phyloP scores from a whole-genome alignment of 2,113 vertebrate genomes.

The Channa maculata region DNA sequence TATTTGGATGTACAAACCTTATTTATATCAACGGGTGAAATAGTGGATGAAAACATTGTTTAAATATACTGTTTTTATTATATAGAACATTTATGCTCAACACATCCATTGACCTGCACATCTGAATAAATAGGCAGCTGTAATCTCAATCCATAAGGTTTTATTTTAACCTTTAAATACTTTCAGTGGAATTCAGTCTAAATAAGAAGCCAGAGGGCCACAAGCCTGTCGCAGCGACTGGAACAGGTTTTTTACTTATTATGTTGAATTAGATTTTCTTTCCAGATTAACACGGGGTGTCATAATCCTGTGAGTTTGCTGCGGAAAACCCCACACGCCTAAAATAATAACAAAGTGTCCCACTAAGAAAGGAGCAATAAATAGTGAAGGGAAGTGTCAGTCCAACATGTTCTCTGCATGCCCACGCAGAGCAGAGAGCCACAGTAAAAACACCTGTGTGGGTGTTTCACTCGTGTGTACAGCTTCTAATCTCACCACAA shows the following conservation, averaged over 20 bases:
- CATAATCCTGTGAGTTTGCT: background rate
- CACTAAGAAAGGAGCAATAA: background rate
- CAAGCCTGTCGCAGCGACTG: background rate
- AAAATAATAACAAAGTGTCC: background rate
- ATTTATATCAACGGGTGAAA: too few relatives aligned
- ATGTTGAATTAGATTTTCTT: background rate
- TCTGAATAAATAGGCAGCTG: too few relatives aligned
- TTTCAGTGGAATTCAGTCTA: too few relatives aligned
- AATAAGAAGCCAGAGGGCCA: too few relatives aligned
- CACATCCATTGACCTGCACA: too few relatives aligned
- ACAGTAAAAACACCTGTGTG: slow-evolving; percentile 26
- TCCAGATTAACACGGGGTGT: background rate
- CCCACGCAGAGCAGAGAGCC: background rate
- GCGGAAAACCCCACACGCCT: background rate
- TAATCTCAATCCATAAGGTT: too few relatives aligned
- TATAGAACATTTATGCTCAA: too few relatives aligned
- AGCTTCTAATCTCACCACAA: slow-evolving; percentile 4
- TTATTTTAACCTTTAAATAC: too few relatives aligned
- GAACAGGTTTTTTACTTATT: background rate
- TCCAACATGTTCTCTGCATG: background rate
- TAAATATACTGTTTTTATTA: too few relatives aligned
- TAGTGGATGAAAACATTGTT: too few relatives aligned
- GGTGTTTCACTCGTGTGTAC: background rate
- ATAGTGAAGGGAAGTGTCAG: background rate
- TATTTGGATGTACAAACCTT: too few relatives aligned